Conservation (phyloP, 2,797 vertebrate species). For the Salmo trutta region DNA sequence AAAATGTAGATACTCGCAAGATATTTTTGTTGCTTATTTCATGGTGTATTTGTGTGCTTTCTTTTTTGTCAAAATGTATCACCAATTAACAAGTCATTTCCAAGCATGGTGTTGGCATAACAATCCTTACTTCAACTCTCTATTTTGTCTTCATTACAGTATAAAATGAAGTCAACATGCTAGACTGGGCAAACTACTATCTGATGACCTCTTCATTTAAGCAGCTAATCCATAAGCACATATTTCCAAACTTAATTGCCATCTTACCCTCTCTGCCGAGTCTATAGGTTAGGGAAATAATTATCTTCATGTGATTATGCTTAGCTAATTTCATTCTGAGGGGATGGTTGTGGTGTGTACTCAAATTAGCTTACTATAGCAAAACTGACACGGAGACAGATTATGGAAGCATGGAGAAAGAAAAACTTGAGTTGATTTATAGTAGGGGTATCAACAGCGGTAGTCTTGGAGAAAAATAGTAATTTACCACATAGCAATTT, state of each 20-base stretch:
- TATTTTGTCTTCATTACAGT: not conserved
- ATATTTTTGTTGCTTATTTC: not conserved
- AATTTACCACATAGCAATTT: not conserved
- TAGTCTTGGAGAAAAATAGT: not conserved
- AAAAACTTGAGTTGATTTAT: slow-evolving; percentile 19
- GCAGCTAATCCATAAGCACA: slow-evolving; percentile 44
- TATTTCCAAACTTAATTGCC: slow-evolving; percentile 49
- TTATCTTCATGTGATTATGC: slow-evolving; percentile 51
- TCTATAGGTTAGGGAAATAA: slow-evolving; percentile 44
- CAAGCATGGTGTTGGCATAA: not conserved
- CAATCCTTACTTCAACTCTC: not conserved
- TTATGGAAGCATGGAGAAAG: slow-evolving; percentile 21
- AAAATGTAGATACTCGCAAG: not conserved
- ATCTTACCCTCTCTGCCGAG: slow-evolving; percentile 21
- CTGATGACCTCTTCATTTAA: slow-evolving; percentile 33
- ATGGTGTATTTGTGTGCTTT: not conserved
- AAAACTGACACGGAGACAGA: slow-evolving; percentile 52
- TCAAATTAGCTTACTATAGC: slow-evolving; percentile 58
- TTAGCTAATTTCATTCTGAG: slow-evolving; percentile 50
- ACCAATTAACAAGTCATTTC: not conserved
- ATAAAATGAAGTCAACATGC: slow-evolving; percentile 1
- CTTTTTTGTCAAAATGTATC: not conserved
- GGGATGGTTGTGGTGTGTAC: slow-evolving; percentile 21
- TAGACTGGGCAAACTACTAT: not conserved
- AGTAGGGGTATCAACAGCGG: not conserved